Evolutionary conservation across 2,888 invertebrate species (phyloP).

Genomic region (Stictocephala bisonia): DNA sequence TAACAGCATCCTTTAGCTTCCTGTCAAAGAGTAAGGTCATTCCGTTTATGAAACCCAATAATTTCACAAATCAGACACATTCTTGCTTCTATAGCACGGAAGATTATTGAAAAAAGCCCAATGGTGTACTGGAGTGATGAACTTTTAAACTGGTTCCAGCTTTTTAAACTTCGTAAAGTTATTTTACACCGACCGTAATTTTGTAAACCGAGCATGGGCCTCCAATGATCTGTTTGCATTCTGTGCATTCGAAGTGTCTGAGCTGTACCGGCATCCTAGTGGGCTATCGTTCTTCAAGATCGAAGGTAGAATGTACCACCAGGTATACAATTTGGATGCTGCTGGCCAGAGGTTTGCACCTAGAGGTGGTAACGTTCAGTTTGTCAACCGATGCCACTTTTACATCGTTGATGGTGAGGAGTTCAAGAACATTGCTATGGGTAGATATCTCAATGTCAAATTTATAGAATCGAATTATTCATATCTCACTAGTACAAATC

Average conservation of each 20-base stretch:
- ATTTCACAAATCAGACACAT: neutral
- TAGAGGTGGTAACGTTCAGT: constrained; percentile 13
- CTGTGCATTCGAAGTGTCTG: constrained; percentile 28
- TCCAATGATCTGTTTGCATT: constrained; percentile 43
- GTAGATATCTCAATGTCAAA: neutral
- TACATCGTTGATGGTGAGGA: constrained; percentile 45
- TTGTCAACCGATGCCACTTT: constrained; percentile 39
- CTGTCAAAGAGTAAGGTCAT: neutral
- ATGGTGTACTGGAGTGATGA: neutral
- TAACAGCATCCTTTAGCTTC: neutral
- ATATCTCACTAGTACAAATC: neutral
- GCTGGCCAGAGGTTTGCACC: constrained; percentile 5
- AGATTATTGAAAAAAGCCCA: neutral
- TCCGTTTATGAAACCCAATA: constrained; percentile 6
- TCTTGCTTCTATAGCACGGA: neutral
- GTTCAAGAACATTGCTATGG: constrained; percentile 11
- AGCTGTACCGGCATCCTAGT: neutral
- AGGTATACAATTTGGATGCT: constrained; percentile 26
- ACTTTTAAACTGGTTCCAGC: neutral
- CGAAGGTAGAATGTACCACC: constrained; percentile 42
- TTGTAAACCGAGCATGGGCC: constrained; percentile 28
- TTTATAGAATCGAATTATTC: neutral
- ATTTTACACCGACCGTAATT: constrained; percentile 21
- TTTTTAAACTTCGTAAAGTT: constrained; percentile 8
- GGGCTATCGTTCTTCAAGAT: constrained; percentile 44